Conservation (phyloP, 1,140 invertebrate species). For the Drosophila chauvacae region DNA sequence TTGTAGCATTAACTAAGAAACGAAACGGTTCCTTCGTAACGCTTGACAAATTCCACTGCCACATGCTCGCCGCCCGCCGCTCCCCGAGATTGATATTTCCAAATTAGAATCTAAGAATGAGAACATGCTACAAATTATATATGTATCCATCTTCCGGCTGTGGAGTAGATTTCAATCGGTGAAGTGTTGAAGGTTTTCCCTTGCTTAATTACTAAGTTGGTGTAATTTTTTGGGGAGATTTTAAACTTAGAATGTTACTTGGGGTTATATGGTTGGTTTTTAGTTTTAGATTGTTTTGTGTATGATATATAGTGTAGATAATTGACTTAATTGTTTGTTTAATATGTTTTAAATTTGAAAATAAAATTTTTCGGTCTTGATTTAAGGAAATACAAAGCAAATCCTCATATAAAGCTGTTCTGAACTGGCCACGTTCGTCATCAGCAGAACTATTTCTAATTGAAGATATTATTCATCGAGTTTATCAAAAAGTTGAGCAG, state of each 20-base stretch:
- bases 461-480: no score
- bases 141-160: constrained; percentile 13
- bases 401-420: background rate
- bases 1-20: constrained; percentile 65
- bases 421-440: background rate
- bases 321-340: background rate
- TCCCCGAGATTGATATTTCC: constrained; percentile 56
- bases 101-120: constrained; percentile 38
- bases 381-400: background rate
- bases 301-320: background rate
- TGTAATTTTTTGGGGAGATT: background rate
- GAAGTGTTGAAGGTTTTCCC: background rate
- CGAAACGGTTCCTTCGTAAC: constrained; percentile 79
- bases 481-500: background rate
- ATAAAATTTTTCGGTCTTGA: background rate
- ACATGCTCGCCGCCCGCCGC: constrained; percentile 62
- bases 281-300: background rate
- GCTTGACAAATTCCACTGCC: constrained; percentile 79
- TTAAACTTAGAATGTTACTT: background rate
- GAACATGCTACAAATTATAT: constrained; percentile 28
- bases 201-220: background rate
- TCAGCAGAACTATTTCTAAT: background rate
- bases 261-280: background rate
- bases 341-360: background rate
- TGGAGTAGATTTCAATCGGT: constrained; percentile 8